Evolutionary conservation across 2,888 invertebrate genomes (phyloP), one percentile per base, ranked within the genome.

Genomic region (Eilema caniola): DNA sequence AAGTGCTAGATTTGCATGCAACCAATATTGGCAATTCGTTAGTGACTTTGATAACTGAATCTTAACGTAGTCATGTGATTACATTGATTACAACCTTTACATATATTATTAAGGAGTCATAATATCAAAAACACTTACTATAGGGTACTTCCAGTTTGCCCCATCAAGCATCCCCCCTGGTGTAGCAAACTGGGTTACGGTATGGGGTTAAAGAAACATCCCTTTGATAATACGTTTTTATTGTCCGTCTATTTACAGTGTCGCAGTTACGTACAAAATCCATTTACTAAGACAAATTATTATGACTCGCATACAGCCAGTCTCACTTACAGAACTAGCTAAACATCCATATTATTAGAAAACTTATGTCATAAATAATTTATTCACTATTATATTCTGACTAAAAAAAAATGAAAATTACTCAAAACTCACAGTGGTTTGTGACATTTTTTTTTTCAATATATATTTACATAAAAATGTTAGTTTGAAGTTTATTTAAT

Each of bases 311-410:
- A 71, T 78, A 83, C 84, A 86, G 83, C 83, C 82, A 83, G 63
- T 82, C 84, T 85, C 85, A 75, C 85, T 82, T 80, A 79, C 77
- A 73, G 75, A 83, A 84, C 73, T 56, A 75, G 68, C 83, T 86
- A 86, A 74, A 83, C 83, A 81, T 84, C 82, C 78, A 81, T 80
- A 80, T 83, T 81, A 83, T 77, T 77, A 86, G 81, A 77, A 62
- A 85, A 75, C 86, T 87, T 87, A 87, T 80, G 80, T 81, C 85
- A 90, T 88, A 89, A 90, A 91, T 91, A 90, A 91, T 89, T 91
- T 89, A 91, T 84, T 88, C 80, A 74, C 85, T 86, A 84, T 53
- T 77, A 73, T 73, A 79, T 66, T 75, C 76, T 79, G 76, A 77
- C 80, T 77, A 75, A 76, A 76, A 76, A 83, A 75, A 82, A 80